These are phyloP conservation scores for Mirza zaza DNA, from an alignment of 2,113 vertebrate species.

Conservation along the genomic window DNA sequence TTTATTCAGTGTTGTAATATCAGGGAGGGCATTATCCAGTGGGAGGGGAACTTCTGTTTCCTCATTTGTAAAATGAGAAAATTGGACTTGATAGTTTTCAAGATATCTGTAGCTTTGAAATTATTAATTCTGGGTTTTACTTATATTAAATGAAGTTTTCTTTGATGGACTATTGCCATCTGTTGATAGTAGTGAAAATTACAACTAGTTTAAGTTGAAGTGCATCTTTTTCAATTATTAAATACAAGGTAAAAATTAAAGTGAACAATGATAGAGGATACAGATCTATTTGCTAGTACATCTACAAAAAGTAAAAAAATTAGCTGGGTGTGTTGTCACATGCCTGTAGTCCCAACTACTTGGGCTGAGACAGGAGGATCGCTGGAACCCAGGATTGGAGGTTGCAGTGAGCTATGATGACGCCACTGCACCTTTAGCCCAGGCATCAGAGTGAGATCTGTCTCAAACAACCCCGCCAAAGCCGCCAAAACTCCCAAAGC, in stretches of 20 bases:
- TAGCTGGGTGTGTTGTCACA: too few species aligned
- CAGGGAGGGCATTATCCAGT: background rate
- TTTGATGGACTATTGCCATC: background rate
- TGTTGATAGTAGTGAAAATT: conserved; percentile 25
- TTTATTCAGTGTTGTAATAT: background rate
- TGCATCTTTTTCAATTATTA: conserved; percentile 27
- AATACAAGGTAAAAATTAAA: background rate
- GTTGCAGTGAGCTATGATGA: too few species aligned
- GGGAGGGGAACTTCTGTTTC: background rate
- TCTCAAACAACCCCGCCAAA: too few species aligned
- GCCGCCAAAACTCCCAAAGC: too few species aligned
- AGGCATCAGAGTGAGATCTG: too few species aligned
- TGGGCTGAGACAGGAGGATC: too few species aligned
- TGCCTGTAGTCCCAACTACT: too few species aligned
- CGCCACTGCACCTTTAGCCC: too few species aligned
- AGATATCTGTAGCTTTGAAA: background rate
- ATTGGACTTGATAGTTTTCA: background rate
- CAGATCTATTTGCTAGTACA: background rate
- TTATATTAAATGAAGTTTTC: background rate
- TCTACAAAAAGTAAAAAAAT: too few species aligned
- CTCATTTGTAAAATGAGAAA: conserved; percentile 10
- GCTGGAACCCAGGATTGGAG: too few species aligned
- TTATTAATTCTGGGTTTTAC: conserved; percentile 11
- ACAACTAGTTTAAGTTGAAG: conserved; percentile 12
- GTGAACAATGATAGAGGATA: background rate